Evolutionary conservation across 2,797 vertebrate species (phyloP).

Genomic region (Xerus rutilus): DNA sequence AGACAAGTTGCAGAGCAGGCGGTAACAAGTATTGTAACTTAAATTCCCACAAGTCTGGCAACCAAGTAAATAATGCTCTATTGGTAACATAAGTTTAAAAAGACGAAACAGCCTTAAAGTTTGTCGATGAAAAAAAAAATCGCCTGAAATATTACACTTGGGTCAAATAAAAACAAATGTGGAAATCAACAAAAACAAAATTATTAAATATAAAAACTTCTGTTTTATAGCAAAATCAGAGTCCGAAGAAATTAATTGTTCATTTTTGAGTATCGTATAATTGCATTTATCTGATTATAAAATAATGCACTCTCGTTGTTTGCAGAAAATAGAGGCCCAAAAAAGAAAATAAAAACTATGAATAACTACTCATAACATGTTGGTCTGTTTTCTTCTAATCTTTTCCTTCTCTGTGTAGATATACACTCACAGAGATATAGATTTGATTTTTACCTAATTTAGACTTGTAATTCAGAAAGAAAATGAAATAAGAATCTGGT

Average conservation of each 20-base stretch:
- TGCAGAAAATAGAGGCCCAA: conserved; percentile 54
- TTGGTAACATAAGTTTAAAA: conserved; percentile 46
- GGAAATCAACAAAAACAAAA: conserved; percentile 71
- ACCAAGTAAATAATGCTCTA: not conserved
- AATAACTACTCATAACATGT: conserved; percentile 12
- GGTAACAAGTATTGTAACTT: not conserved
- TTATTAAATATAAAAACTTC: conserved; percentile 26
- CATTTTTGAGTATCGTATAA: conserved; percentile 49
- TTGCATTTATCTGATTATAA: conserved; percentile 67
- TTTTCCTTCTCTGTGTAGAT: not conserved
- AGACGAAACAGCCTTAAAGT: conserved; percentile 31
- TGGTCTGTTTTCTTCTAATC: not conserved
- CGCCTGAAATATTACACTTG: not conserved
- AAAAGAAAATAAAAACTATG: conserved; percentile 7
- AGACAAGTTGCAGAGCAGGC: not conserved
- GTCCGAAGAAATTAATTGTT: conserved; percentile 70
- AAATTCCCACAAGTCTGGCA: not conserved
- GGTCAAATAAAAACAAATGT: conserved; percentile 62
- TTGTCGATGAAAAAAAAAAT: conserved; percentile 46
- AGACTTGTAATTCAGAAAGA: conserved; percentile 20
- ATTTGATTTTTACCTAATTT: conserved; percentile 62
- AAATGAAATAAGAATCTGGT: conserved; percentile 24
- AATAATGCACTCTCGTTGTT: conserved; percentile 46
- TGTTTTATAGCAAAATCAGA: conserved; percentile 40
- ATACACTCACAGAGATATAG: not conserved